These are phyloP conservation scores for Todus mexicanus DNA, from an alignment of 2,797 vertebrate species.

Conservation along the genomic window DNA sequence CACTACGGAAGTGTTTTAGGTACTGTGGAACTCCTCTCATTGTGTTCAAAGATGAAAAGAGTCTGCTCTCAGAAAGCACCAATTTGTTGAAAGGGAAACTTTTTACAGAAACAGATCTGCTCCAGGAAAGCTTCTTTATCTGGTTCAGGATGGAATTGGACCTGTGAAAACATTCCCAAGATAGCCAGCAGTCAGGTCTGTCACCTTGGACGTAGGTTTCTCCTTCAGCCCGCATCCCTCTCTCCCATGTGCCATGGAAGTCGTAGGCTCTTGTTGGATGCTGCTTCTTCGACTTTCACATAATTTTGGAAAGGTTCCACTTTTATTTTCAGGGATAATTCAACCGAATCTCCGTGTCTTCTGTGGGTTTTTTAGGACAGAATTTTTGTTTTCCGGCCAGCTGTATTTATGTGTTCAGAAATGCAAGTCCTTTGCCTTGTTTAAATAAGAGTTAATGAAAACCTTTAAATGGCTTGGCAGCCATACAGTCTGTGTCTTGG, in stretches of 20 bases:
- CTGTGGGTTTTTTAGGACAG: not conserved
- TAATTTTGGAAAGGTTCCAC: not conserved
- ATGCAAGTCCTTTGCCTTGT: constrained; percentile 12
- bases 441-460: constrained; percentile 58
- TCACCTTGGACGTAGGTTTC: not conserved
- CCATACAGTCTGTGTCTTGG: constrained; percentile 19
- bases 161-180: not conserved
- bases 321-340: not conserved
- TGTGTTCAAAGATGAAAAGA: not conserved
- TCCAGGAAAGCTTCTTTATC: not conserved
- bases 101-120: not conserved
- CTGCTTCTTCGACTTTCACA: not conserved
- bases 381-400: constrained; percentile 4
- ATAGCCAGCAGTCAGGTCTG: not conserved
- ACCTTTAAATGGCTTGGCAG: constrained; percentile 48
- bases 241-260: not conserved
- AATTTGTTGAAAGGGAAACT: not conserved
- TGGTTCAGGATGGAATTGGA: not conserved
- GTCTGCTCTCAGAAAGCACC: not conserved
- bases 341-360: not conserved
- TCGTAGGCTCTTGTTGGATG: not conserved
- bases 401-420: not conserved
- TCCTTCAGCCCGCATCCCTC: not conserved
- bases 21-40: not conserved
- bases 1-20: not conserved